These are phyloP conservation scores for Gracilinanus agilis DNA, from an alignment of 2,113 vertebrate genomes.

Conservation along the genomic window DNA sequence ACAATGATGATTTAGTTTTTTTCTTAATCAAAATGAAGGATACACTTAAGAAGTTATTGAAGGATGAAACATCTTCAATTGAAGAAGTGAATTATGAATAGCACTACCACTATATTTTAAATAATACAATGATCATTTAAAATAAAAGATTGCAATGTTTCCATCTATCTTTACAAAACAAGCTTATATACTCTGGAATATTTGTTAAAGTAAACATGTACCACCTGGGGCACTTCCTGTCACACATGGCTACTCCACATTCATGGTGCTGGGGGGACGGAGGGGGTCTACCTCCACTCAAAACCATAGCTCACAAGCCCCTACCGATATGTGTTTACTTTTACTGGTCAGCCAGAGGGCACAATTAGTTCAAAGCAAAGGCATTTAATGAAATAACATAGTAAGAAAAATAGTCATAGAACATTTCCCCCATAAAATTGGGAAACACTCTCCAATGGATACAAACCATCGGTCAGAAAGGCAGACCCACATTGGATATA, in stretches of 20 bases:
- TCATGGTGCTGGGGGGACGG: neutral
- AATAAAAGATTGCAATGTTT: slow-evolving; percentile 6
- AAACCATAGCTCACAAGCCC: neutral
- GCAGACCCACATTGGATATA: neutral
- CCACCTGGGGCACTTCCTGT: neutral
- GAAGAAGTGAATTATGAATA: slow-evolving; percentile 17
- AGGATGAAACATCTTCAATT: slow-evolving; percentile 3
- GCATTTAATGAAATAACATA: neutral
- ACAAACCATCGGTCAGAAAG: neutral
- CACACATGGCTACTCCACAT: neutral
- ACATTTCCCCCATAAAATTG: neutral
- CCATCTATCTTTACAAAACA: slow-evolving; percentile 48
- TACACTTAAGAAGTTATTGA: slow-evolving; percentile 9
- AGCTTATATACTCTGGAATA: slow-evolving; percentile 14
- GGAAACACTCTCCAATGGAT: neutral
- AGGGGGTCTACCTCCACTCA: neutral
- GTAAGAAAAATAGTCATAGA: neutral
- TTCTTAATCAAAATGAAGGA: slow-evolving; percentile 25
- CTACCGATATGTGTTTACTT: neutral
- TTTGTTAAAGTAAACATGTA: neutral
- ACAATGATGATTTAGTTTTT: neutral
- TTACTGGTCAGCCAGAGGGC: neutral
- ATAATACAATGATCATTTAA: slow-evolving; percentile 1
- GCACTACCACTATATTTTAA: slow-evolving; percentile 34
- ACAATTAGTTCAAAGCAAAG: neutral